Conservation (phyloP, 2,113 vertebrate genomes). For the Tetrax tetrax region DNA sequence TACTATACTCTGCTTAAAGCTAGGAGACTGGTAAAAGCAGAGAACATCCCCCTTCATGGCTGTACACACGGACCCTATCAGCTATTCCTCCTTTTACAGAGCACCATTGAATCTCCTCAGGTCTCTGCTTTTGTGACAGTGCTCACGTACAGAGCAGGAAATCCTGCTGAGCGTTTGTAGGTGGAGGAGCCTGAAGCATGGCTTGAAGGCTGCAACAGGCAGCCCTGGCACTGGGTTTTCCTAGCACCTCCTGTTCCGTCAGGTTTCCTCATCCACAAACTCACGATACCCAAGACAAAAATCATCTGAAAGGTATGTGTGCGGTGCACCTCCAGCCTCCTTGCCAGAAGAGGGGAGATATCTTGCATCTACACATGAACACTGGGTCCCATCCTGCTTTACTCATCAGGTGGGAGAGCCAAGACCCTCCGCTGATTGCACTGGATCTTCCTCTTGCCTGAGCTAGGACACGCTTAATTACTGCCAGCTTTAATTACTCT, state of each 20-base stretch:
- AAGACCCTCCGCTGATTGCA: background rate
- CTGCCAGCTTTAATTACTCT: constrained; percentile 53
- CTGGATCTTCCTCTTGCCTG: background rate
- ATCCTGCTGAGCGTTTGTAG: accelerated
- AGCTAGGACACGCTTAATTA: background rate
- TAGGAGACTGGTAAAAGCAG: background rate
- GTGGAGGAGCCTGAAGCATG: background rate
- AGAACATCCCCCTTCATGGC: background rate
- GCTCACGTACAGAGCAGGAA: background rate
- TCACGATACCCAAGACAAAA: accelerated
- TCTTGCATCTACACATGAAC: accelerated
- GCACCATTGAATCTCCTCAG: accelerated
- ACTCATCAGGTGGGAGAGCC: background rate
- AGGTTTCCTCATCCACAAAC: background rate
- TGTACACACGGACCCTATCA: accelerated
- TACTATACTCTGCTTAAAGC: background rate
- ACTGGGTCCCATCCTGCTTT: accelerated
- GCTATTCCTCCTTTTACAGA: background rate
- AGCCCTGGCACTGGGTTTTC: accelerated
- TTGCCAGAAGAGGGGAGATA: background rate
- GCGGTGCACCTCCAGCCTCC: background rate
- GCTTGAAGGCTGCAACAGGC: accelerated
- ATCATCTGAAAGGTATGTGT: accelerated
- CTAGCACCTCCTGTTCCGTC: background rate
- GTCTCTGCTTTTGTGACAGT: background rate